A percentile compares a stretch with the other conserved stretches of the same genome.
phyloP scores from a whole-genome alignment of 1,140 invertebrate genomes.

The Melipona quadrifasciata region DNA sequence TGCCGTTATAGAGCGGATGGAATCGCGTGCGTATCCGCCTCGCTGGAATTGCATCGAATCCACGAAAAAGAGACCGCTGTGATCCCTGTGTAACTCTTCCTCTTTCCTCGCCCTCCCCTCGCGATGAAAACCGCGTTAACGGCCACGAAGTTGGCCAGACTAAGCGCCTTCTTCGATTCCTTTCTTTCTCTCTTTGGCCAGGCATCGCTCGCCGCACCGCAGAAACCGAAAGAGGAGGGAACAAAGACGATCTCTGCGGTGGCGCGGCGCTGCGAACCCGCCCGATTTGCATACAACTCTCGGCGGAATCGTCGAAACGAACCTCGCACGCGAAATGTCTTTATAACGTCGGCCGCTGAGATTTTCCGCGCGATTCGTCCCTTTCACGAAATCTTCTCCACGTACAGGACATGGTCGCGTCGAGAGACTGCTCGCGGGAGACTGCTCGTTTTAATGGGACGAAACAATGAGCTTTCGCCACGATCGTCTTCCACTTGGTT shows the following conservation, averaged over 20 bases:
- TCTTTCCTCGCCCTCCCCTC: neutral
- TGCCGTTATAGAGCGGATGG: neutral
- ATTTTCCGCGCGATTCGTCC: constrained; percentile 40
- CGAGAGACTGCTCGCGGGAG: neutral
- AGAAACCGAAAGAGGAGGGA: constrained; percentile 5
- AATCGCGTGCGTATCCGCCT: constrained; percentile 38
- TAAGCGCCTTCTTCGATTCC: constrained; percentile 4
- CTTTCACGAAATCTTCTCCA: neutral
- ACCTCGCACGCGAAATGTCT: constrained; percentile 25
- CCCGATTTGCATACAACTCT: constrained; percentile 47
- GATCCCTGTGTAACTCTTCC: neutral
- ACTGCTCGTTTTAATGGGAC: neutral
- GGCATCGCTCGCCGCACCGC: neutral
- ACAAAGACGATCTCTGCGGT: constrained; percentile 39
- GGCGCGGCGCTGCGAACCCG: constrained; percentile 30
- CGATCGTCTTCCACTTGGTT: constrained; percentile 31
- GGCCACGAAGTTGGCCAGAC: constrained; percentile 22
- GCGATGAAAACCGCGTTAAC: constrained; percentile 9
- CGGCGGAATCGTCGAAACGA: neutral
- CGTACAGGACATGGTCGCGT: neutral
- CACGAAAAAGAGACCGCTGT: neutral
- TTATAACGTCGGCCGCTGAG: constrained; percentile 21
- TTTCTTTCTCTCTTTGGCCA: neutral
- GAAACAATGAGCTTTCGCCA: neutral
- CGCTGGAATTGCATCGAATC: neutral